Conservation (phyloP, 1,140 invertebrate genomes). For the Calephelis nemesis region DNA sequence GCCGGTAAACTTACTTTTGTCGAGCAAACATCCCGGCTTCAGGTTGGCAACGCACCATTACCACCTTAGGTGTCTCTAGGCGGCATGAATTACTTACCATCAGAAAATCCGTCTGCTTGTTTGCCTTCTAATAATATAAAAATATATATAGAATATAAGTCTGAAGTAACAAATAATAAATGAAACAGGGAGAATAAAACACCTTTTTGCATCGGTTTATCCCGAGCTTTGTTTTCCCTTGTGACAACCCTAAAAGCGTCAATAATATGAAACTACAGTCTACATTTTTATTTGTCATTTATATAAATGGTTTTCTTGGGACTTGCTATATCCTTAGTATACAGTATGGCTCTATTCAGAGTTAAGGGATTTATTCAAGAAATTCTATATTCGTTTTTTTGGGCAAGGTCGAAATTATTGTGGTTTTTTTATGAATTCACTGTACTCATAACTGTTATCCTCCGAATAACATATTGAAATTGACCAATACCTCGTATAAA, state of each 20-base stretch:
- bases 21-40: too few relatives aligned
- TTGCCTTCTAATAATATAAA: too few relatives aligned
- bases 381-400: not conserved
- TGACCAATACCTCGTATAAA: constrained; percentile 5
- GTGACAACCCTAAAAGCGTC: not conserved
- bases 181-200: too few relatives aligned
- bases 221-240: not conserved
- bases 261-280: not conserved
- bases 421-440: constrained; percentile 3
- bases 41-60: too few relatives aligned
- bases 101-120: too few relatives aligned
- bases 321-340: not conserved
- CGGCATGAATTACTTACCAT: too few relatives aligned
- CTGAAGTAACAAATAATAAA: too few relatives aligned
- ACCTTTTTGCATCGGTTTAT: too few relatives aligned
- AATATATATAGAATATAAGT: too few relatives aligned
- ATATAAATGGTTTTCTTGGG: constrained; percentile 13
- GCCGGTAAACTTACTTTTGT: too few relatives aligned
- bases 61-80: too few relatives aligned
- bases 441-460: not conserved
- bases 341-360: not conserved
- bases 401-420: not conserved
- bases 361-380: constrained; percentile 4
- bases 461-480: constrained; percentile 8
- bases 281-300: constrained; percentile 9